phyloP scores from a whole-genome alignment of 2,113 vertebrate species.

The Anguilla rostrata region DNA sequence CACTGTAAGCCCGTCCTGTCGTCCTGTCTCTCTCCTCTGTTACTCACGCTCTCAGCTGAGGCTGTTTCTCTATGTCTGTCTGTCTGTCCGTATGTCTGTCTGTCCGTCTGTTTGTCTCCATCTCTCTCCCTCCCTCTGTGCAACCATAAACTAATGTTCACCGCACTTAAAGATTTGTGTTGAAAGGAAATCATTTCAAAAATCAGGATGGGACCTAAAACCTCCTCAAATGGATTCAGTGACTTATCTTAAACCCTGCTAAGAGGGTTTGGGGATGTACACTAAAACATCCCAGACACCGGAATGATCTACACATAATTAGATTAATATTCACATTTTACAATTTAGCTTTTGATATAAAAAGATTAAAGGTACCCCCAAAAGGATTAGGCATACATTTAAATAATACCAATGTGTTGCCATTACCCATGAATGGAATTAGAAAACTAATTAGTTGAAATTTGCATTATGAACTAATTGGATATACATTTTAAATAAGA shows the following conservation, averaged over 20 bases:
- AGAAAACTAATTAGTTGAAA: constrained; percentile 80
- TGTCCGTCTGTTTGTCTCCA: background rate
- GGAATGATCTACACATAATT: constrained; percentile 61
- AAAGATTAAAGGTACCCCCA: constrained; percentile 90
- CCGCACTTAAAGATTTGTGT: background rate
- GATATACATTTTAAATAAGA: constrained; percentile 55
- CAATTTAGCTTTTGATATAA: constrained; percentile 92
- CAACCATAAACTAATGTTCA: background rate
- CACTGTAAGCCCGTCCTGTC: background rate
- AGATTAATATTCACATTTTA: constrained; percentile 93
- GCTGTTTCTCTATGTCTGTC: background rate
- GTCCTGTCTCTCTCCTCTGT: background rate
- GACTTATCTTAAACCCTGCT: constrained; percentile 20
- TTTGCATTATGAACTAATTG: constrained; percentile 66
- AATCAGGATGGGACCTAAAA: background rate
- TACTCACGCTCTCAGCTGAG: background rate
- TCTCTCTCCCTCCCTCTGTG: background rate
- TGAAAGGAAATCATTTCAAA: background rate
- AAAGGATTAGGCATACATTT: constrained; percentile 92
- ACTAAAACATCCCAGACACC: constrained; percentile 48
- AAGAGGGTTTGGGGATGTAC: constrained; percentile 35
- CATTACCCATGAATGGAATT: constrained; percentile 89
- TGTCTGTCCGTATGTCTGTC: background rate
- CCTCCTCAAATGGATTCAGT: constrained; percentile 18
- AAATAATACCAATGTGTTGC: constrained; percentile 77